These are phyloP conservation scores for Aythya baeri DNA, from an alignment of 2,113 vertebrate species.

Conservation along the genomic window DNA sequence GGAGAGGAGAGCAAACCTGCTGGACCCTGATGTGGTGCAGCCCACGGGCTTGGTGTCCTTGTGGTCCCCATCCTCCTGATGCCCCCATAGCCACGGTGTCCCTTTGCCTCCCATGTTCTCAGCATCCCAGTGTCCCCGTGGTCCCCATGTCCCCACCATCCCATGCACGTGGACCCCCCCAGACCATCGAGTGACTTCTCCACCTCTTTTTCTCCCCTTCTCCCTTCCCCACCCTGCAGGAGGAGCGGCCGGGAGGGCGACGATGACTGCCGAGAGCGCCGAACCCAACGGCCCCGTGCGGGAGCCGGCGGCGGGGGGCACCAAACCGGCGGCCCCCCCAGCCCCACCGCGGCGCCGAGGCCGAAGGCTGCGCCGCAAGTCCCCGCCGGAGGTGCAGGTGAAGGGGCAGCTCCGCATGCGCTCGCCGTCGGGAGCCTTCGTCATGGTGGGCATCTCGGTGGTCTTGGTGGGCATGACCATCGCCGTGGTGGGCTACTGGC, in stretches of 20 bases:
- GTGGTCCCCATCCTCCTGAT: background rate
- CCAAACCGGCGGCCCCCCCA: background rate
- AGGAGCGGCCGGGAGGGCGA: background rate
- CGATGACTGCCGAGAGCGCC: background rate
- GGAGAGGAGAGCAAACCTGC: background rate
- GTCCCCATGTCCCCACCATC: background rate
- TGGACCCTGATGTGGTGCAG: background rate
- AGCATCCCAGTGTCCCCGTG: no score
- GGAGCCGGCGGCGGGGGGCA: background rate
- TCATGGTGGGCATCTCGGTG: constrained; percentile 87
- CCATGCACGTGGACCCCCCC: accelerated
- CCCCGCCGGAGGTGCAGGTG: constrained; percentile 46
- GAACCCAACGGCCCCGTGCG: background rate
- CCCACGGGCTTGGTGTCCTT: accelerated
- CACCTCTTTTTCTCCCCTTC: background rate
- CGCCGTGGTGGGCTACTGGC: constrained; percentile 94
- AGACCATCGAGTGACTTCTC: background rate
- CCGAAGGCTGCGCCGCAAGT: constrained; percentile 34
- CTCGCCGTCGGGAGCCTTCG: constrained; percentile 89
- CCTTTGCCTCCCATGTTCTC: no score
- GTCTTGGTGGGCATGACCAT: constrained; percentile 90
- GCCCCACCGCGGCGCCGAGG: constrained; percentile 39
- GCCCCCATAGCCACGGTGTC: background rate
- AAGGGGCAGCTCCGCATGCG: constrained; percentile 90
- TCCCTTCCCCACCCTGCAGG: background rate